A percentile compares a stretch with the other conserved stretches of the same genome.
phyloP scores from a whole-genome alignment of 2,888 invertebrate genomes.

The Rhagonycha fulva region DNA sequence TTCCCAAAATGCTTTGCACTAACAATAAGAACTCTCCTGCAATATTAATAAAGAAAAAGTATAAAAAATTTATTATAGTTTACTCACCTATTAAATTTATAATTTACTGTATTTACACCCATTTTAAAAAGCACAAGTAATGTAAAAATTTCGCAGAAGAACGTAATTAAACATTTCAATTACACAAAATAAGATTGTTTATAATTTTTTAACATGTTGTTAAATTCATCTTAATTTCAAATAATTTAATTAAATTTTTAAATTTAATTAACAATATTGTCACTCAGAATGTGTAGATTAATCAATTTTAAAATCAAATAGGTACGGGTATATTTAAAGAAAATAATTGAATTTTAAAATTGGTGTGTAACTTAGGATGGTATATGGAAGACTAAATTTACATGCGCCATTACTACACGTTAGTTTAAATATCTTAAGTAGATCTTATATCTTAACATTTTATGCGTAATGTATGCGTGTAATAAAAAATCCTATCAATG shows the following conservation, averaged over 20 bases:
- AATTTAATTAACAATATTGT: not conserved
- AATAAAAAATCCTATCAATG: not conserved
- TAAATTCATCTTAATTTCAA: not conserved
- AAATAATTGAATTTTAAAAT: not conserved
- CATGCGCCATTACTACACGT: slow-evolving; percentile 21
- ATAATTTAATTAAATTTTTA: not conserved
- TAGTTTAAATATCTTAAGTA: slow-evolving; percentile 3
- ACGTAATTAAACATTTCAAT: not conserved
- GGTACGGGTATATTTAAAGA: no score
- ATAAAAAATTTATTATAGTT: not conserved
- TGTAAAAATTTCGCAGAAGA: not conserved
- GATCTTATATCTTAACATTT: not conserved
- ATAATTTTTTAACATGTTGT: not conserved
- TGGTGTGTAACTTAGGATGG: slow-evolving; percentile 17
- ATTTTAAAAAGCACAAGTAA: not conserved
- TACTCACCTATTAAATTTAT: not conserved
- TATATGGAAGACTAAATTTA: slow-evolving; percentile 23
- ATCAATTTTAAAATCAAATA: not conserved
- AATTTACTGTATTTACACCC: not conserved
- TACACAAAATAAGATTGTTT: not conserved
- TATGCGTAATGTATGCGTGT: not conserved
- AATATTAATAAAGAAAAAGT: no score
- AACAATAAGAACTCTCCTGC: no score
- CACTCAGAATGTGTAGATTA: not conserved
- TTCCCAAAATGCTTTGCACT: no score